Evolutionary conservation across 2,888 invertebrate genomes (phyloP), one percentile per base, ranked within the genome.

Genomic region (Cabera pusaria): DNA sequence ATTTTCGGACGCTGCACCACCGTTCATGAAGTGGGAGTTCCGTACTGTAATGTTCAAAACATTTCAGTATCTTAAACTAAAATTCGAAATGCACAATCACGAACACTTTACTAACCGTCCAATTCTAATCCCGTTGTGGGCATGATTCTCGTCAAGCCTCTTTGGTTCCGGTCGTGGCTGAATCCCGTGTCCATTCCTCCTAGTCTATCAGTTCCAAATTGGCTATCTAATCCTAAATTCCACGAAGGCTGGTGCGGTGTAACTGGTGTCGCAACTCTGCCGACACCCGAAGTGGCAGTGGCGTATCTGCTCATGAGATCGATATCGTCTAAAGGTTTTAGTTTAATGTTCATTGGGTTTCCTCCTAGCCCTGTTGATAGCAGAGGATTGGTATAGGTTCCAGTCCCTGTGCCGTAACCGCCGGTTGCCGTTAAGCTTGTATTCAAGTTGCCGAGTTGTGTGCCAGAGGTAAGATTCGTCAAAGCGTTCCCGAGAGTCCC

Each of bases 261-360:
- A 46, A 92, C 92, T n/a, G 92, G 92, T 21, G 92, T 92, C 21
- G 91, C 91, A 33, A 85, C 89, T 59, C 92, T 85, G 54, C 91
- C 87, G 38, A 86, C 82, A 44, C 78, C 75, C 31, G 72, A 55
- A 27, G 73, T 73, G 35, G 72, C 78, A 21, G 77, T 89, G 28
- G 87, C 90, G 66, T 89, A 92, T 66, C 92, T 89, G 59, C 90
- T 84, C 60, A 92, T 64, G 48, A 93, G 86, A 59, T 94, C 94
- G 46, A 93, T 92, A 69, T 94, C 94, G 57, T 94, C 94, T 71
- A 93, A 83, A 45, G 93, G 92, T 76, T 94, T 94, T 75, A 93
- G 82, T 76, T 94, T 94, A 58, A 91, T 91, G 50, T 89, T 90
- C 90, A 92, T 91, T 14, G 75, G 79, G 83, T 87, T 88, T 31